Percentiles rank a stretch among this genome's conserved stretches.
Conservation (phyloP, 2,113 vertebrate species). For the human region GRCh38 chr5:164332001-164332500, state of each 20-base stretch:
- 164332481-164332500: not conserved
- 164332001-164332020: not conserved
- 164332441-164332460: not conserved
- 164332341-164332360: not conserved
- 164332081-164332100: not conserved
- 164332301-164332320: no score
- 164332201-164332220: constrained; percentile 8
- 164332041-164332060: not conserved
- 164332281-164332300: no score
- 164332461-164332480: not conserved
- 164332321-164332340: not conserved
- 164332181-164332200: not conserved
- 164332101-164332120: not conserved
- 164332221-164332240: not conserved
- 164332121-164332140: not conserved
- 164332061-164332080: not conserved
- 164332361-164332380: not conserved
- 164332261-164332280: no score
- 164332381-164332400: not conserved
- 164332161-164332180: not conserved
- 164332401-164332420: not conserved
- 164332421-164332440: not conserved
- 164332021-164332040: not conserved
- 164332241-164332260: not conserved
- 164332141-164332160: not conserved